Evolutionary conservation across 2,888 invertebrate genomes (phyloP).

Genomic region (Orthosia gothica): DNA sequence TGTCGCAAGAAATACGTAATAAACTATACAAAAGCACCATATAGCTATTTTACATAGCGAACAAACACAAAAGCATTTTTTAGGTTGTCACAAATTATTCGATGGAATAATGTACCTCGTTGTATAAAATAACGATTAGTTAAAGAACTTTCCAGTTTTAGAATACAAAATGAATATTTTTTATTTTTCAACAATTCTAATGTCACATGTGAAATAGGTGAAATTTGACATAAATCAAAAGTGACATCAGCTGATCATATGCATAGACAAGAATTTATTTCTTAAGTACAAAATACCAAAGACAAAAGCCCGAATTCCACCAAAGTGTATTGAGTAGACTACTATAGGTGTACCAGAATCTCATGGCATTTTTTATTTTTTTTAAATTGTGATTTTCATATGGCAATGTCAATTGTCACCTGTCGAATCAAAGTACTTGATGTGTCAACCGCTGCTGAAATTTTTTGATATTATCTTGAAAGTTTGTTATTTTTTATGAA

Average conservation of each 20-base stretch:
- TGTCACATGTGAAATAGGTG: slow-evolving; percentile 8
- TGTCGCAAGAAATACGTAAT: slow-evolving; percentile 52
- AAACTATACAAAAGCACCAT: slow-evolving; percentile 33
- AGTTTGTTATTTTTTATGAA: too few relatives aligned
- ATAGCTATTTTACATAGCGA: slow-evolving; percentile 45
- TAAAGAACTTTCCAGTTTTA: slow-evolving; percentile 35
- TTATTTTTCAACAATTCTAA: slow-evolving; percentile 27
- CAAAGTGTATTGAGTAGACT: too few relatives aligned
- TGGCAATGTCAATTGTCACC: too few relatives aligned
- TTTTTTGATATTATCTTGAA: too few relatives aligned
- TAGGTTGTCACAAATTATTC: slow-evolving; percentile 18
- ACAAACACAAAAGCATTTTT: slow-evolving; percentile 31
- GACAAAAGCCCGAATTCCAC: too few relatives aligned
- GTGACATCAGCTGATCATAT: slow-evolving; percentile 24
- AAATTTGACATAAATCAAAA: slow-evolving; percentile 27
- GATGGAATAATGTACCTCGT: slow-evolving; percentile 19
- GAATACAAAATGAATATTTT: slow-evolving; percentile 38
- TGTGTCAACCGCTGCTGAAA: too few relatives aligned
- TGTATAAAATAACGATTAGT: slow-evolving; percentile 7
- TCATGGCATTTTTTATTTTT: too few relatives aligned
- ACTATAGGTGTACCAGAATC: too few relatives aligned
- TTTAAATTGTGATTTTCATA: too few relatives aligned
- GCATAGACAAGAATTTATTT: slow-evolving; percentile 27
- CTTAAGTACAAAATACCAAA: too few relatives aligned
- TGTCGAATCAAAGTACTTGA: too few relatives aligned